phyloP scores from a whole-genome alignment of 2,888 invertebrate genomes.

The Catocala nupta region DNA sequence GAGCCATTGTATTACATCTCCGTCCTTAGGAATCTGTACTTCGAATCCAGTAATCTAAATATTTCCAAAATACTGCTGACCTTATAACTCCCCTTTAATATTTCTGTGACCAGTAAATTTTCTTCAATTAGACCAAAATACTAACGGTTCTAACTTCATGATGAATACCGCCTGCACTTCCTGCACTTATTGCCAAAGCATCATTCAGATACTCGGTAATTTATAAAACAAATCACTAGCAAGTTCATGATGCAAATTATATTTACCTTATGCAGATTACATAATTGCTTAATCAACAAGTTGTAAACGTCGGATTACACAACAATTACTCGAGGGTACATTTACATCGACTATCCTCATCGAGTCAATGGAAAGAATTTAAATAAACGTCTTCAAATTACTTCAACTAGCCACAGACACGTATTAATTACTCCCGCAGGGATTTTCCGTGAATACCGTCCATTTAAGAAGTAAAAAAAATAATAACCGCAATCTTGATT shows the following conservation, averaged over 20 bases:
- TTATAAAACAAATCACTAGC: background rate
- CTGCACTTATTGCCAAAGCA: no score
- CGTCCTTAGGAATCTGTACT: no score
- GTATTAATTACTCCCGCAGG: background rate
- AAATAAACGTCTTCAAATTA: slow-evolving; percentile 2
- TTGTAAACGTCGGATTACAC: background rate
- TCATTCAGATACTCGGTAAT: no score
- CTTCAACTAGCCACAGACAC: background rate
- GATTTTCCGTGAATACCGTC: background rate
- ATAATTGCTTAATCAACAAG: background rate
- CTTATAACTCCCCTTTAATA: no score
- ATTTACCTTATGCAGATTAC: background rate
- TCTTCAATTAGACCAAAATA: no score
- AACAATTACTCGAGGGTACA: background rate
- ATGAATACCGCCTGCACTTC: no score
- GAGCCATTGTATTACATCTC: no score
- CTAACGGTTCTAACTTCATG: no score
- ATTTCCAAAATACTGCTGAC: no score
- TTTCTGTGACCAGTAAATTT: no score
- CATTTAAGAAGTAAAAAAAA: background rate
- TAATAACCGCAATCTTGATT: no score
- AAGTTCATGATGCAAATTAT: background rate
- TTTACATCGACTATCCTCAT: background rate
- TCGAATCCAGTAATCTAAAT: no score
- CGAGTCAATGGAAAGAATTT: slow-evolving; percentile 1